Evolutionary conservation across 2,113 vertebrate species (phyloP), one percentile per base, ranked within the genome.

Genomic region (Pachyramphus minor): DNA sequence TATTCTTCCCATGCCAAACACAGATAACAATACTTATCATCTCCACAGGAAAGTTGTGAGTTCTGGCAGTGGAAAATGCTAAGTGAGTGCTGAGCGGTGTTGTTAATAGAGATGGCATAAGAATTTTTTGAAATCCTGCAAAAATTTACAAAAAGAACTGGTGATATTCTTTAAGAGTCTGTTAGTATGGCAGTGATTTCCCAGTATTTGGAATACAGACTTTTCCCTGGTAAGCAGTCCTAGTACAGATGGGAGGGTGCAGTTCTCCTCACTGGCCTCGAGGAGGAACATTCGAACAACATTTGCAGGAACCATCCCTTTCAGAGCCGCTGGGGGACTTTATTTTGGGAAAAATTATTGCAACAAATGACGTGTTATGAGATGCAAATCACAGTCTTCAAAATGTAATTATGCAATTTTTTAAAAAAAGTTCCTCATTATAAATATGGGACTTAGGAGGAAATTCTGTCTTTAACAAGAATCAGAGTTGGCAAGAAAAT

Each of bases 251-350:
- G 25, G 27, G 63, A 78, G 74, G 78, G 13, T 96, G 95, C 87
- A 96, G 71, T 96, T 88, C 93, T 86, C 47, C 68, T 88, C 25
- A 39, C 42, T 87, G 85, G 90, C 93, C 94, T 95, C 67, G 37
- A 85, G 84, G 95, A 90, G 94, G 95, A 97, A 91, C 64, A 71
- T 94, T 81, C 78, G 79, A 95, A 71, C 78, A 79, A 58, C 49
- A 44, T 82, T 90, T 93, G 75, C 56, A 59, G 55, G 58, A 59
- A 67, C 45, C 59, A 22, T 44, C 78, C 69, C 42, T 45, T 68
- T 56, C 55, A 59, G 50, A 84, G 59, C 35, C 79, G 6, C 75
- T 17, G 35, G 19, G 84, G 68, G 67, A 28, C 42, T 77, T 67
- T 27, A 19, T 68, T 83, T 74, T 41, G 56, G 76, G 64, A 78